These are phyloP conservation scores for Petroica traversi DNA, from an alignment of 2,113 vertebrate species.

Conservation along the genomic window DNA sequence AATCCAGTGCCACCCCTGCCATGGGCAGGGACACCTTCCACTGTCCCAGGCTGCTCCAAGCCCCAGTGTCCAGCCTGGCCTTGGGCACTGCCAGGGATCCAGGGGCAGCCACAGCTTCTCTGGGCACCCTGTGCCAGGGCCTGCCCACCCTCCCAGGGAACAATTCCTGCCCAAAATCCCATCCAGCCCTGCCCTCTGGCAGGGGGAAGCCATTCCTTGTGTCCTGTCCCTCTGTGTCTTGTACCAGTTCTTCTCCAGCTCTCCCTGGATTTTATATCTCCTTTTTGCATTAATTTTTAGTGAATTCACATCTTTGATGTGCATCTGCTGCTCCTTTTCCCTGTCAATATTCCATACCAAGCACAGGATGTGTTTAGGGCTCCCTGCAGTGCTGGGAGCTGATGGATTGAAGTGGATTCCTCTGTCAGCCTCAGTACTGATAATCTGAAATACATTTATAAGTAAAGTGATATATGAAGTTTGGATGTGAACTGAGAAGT, in stretches of 20 bases:
- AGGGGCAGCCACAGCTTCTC: background rate
- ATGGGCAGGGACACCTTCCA: background rate
- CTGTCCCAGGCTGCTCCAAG: background rate
- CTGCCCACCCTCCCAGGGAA: background rate
- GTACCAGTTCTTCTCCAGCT: background rate
- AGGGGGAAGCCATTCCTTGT: background rate
- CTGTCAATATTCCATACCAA: background rate
- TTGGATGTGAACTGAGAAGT: background rate
- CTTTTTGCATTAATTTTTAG: background rate
- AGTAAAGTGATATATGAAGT: background rate
- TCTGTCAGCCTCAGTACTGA: background rate
- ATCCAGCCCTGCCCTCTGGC: background rate
- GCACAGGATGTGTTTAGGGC: background rate
- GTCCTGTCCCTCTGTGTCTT: background rate
- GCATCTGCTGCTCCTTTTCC: background rate
- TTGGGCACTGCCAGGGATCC: background rate
- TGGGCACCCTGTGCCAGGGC: background rate
- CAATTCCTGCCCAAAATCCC: background rate
- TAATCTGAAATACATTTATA: background rate
- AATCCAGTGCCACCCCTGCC: fast-evolving
- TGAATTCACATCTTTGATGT: background rate
- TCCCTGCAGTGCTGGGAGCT: background rate
- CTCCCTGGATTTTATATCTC: background rate
- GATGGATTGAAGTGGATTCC: background rate
- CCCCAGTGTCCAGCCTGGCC: background rate